Percentiles rank a stretch among this genome's conserved stretches.
phyloP scores from a whole-genome alignment of 2,797 vertebrate genomes.

The Muscicapa striata region DNA sequence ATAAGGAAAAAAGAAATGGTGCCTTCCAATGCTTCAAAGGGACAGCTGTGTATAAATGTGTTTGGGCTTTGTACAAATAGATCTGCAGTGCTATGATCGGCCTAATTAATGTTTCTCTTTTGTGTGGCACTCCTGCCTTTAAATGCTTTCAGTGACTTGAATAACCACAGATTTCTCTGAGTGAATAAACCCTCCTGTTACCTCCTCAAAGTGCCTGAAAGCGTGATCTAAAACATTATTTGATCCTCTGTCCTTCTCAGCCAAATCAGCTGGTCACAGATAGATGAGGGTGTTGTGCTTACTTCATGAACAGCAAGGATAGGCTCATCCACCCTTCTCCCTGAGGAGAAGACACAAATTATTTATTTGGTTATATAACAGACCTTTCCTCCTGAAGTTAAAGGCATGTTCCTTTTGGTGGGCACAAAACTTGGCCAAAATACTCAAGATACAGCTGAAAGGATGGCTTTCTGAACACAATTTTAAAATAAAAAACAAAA shows the following conservation, averaged over 20 bases:
- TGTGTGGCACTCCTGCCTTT: slow-evolving; percentile 1
- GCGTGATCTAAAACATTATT: slow-evolving; percentile 7
- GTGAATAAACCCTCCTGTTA: slow-evolving; percentile 9
- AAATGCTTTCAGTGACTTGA: slow-evolving; percentile 37
- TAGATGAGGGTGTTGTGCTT: background rate
- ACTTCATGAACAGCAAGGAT: background rate
- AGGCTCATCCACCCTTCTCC: background rate
- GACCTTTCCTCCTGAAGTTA: background rate
- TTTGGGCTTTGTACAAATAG: slow-evolving; percentile 44
- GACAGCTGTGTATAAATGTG: background rate
- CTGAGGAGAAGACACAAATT: background rate
- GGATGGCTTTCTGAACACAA: background rate
- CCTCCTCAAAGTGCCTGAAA: slow-evolving; percentile 36
- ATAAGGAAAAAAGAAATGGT: slow-evolving; percentile 51
- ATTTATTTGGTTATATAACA: background rate
- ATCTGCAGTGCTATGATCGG: slow-evolving; percentile 3
- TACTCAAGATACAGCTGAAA: background rate
- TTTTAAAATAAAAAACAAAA: background rate
- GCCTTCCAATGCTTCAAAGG: slow-evolving; percentile 45
- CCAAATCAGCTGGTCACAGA: background rate
- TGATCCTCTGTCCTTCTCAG: background rate
- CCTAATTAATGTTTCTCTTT: slow-evolving; percentile 41
- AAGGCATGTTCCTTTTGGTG: background rate
- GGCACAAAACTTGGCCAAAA: background rate
- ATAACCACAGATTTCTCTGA: background rate